phyloP scores from a whole-genome alignment of 1,140 invertebrate species.

The Spodoptera litura region DNA sequence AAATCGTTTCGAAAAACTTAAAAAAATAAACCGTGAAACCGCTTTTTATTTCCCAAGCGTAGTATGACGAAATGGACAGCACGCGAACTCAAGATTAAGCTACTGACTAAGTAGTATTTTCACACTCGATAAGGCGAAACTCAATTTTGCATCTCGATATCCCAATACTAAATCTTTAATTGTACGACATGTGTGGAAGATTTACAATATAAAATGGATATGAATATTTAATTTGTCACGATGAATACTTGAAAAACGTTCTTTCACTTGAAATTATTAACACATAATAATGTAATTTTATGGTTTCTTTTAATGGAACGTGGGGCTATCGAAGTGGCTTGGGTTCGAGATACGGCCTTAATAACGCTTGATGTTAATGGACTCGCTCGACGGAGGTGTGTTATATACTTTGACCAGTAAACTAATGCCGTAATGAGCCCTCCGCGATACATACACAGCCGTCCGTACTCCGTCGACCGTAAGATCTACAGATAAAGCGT shows the following conservation, averaged over 20 bases:
- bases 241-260: conserved; percentile 61
- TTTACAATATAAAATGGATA: conserved; percentile 60
- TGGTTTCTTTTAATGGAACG: conserved; percentile 83
- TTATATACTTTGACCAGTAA: conserved; percentile 40
- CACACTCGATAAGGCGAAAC: conserved; percentile 64
- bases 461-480: conserved; percentile 5
- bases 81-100: conserved; percentile 59
- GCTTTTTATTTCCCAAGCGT: conserved; percentile 56
- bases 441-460: conserved; percentile 14
- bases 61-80: conserved; percentile 58
- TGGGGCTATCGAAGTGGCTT: conserved; percentile 71
- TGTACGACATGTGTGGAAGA: conserved; percentile 59
- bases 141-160: conserved; percentile 58
- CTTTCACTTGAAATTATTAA: conserved; percentile 82
- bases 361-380: conserved; percentile 82
- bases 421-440: conserved; percentile 34
- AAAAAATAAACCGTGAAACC: conserved; percentile 56
- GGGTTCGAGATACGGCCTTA: conserved; percentile 72
- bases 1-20: conserved; percentile 50
- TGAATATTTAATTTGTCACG: conserved; percentile 73
- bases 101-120: conserved; percentile 55
- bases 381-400: conserved; percentile 61
- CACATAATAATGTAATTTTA: conserved; percentile 85
- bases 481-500: conserved; percentile 37
- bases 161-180: conserved; percentile 53